These are phyloP conservation scores for Anas acuta DNA, from an alignment of 2,797 vertebrate species.

Conservation along the genomic window DNA sequence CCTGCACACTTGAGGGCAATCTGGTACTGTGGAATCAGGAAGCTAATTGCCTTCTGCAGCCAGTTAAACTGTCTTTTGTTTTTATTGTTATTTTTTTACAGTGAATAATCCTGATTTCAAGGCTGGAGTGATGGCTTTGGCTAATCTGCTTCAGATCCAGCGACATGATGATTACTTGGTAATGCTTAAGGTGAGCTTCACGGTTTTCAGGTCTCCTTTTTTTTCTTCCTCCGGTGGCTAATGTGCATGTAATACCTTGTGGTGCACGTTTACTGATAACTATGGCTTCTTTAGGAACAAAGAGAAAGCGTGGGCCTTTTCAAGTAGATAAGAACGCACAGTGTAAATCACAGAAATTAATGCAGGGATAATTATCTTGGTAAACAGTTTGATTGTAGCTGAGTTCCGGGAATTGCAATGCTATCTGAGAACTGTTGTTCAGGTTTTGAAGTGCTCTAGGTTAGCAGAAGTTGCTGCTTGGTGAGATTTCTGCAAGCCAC, in stretches of 20 bases:
- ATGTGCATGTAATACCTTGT: neutral
- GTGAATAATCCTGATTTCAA: constrained; percentile 96
- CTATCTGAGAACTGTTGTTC: neutral
- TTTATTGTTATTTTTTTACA: constrained; percentile 35
- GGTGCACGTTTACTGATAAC: neutral
- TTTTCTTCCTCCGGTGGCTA: neutral
- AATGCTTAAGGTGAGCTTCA: constrained; percentile 91
- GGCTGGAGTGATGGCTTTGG: constrained; percentile 92
- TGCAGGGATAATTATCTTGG: neutral
- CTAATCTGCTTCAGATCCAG: constrained; percentile 95
- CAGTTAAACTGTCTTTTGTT: neutral
- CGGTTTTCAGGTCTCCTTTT: neutral
- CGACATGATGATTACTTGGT: constrained; percentile 95
- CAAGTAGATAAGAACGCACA: neutral
- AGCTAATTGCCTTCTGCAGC: neutral
- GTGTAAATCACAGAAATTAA: neutral
- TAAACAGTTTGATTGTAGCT: neutral
- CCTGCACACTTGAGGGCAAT: neutral
- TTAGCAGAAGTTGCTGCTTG: neutral
- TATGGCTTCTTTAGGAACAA: neutral
- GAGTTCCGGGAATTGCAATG: neutral
- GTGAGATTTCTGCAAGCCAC: neutral
- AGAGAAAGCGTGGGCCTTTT: neutral
- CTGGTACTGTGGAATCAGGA: neutral
- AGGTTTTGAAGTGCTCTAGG: neutral